Evolutionary conservation across 2,797 vertebrate species (phyloP).

Genomic region (Sebastes hubbsi): DNA sequence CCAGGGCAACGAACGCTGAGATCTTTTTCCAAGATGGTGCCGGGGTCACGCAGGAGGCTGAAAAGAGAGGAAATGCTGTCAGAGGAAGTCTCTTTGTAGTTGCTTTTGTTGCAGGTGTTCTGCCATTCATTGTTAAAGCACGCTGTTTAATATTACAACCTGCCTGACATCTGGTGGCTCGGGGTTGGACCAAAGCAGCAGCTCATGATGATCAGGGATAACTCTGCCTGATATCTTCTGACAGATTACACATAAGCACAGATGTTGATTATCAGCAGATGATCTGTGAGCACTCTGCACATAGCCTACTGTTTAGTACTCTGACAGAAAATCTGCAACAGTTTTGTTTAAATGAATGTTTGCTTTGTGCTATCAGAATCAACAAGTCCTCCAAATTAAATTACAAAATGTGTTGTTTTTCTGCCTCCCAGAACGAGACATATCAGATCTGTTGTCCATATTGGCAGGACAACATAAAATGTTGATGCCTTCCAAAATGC

Average conservation of each 20-base stretch:
- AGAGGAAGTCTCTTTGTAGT: constrained; percentile 85
- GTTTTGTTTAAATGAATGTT: neutral
- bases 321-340: neutral
- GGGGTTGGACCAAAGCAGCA: constrained; percentile 43
- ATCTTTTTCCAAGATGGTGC: constrained; percentile 84
- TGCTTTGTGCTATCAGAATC: neutral
- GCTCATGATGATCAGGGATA: constrained; percentile 15
- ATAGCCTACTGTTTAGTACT: neutral
- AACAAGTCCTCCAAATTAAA: neutral
- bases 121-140: constrained; percentile 85
- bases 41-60: constrained; percentile 76
- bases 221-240: constrained; percentile 19
- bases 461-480: accelerated
- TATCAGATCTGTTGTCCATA: accelerated
- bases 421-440: neutral
- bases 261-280: constrained; percentile 27
- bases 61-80: constrained; percentile 82
- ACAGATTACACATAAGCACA: constrained; percentile 52
- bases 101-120: constrained; percentile 87
- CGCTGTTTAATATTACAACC: constrained; percentile 80
- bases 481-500: neutral
- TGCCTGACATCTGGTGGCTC: constrained; percentile 82
- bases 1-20: constrained; percentile 67
- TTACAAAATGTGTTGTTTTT: neutral
- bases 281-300: neutral